Evolutionary conservation across 2,888 invertebrate species (phyloP), one percentile per base, ranked within the genome.

Genomic region (Antheraea assamensis): DNA sequence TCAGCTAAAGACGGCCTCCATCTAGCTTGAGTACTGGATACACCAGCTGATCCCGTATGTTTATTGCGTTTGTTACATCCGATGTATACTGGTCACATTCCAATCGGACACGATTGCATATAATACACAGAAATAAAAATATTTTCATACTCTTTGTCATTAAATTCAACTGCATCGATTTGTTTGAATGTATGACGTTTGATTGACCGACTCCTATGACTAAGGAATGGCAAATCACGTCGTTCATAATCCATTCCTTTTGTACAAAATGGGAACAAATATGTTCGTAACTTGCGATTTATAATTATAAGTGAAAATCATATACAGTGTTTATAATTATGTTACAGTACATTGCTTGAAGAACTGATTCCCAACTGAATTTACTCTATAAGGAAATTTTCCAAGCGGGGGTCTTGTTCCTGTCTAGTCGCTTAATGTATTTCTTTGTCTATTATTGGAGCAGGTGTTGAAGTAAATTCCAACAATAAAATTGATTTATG

Each of bases 331-430:
- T 80, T 75, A 75, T 80, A 80, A 78, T 76, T 75, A 42, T 81
- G 77, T 81, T 78, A 82, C 75, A 66, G 17, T 31, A 19, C 66
- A 31, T 66, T 81, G 81, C 81, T 79, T 82, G 80, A 85, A 87
- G 85, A 85, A 81, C 83, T 88, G 87, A 88, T 85, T 85, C 78
- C 75, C 79, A 80, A 79, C 82, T 82, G 85, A 82, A 85, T 83
- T 76, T 76, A 79, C 79, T 79, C 77, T 81, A 87, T 85, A 79
- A 84, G 85, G 84, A 85, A 84, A 85, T 82, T 81, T 81, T 79
- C 80, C 47, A 58, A 71, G 52, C 47, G 55, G 58, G 10, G 35
- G 58, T 52, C n/a, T 17, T 68, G n/a, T 35, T 68, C 21, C 19
- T 68, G 8, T 31, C 27, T 58, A 70, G 55, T 70, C 58, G 27